Evolutionary conservation across 1,140 invertebrate species (phyloP).

Genomic region (Campoletis sonorensis): DNA sequence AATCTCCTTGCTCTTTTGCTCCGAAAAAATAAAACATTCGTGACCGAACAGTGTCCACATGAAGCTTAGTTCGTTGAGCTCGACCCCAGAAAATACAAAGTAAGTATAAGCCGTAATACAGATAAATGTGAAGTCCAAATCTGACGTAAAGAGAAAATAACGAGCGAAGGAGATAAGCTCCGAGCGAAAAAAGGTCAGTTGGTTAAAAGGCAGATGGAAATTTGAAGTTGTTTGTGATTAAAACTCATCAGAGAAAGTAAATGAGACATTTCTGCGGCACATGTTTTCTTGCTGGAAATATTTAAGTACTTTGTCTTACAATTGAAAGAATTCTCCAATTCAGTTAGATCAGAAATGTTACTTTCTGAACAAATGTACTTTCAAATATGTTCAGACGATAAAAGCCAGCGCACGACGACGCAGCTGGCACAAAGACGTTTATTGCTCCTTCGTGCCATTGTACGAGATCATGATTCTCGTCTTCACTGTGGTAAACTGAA

Average conservation of each 20-base stretch:
- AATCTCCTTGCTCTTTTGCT: too few relatives aligned
- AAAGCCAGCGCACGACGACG: conserved; percentile 46
- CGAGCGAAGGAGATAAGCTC: not conserved
- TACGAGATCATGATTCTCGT: conserved; percentile 71
- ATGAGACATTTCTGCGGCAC: too few relatives aligned
- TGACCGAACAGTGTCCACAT: not conserved
- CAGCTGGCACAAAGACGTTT: conserved; percentile 74
- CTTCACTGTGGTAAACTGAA: conserved; percentile 30
- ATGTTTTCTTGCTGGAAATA: too few relatives aligned
- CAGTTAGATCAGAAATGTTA: too few relatives aligned
- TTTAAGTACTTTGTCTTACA: too few relatives aligned
- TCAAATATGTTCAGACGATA: too few relatives aligned
- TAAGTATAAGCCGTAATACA: conserved; percentile 36
- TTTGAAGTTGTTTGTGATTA: too few relatives aligned
- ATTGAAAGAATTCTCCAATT: too few relatives aligned
- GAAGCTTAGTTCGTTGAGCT: not conserved
- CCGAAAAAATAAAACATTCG: not conserved
- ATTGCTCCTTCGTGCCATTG: conserved; percentile 70
- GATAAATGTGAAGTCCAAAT: conserved; percentile 38
- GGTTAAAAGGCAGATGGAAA: too few relatives aligned
- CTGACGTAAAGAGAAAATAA: not conserved
- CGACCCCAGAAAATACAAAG: not conserved
- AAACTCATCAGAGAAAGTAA: too few relatives aligned
- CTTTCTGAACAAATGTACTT: too few relatives aligned
- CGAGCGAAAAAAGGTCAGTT: not conserved